A percentile compares a stretch with the other conserved stretches of the same genome.
These are phyloP conservation scores for Collichthys lucidus DNA, from an alignment of 2,113 vertebrate species.

Conservation along the genomic window DNA sequence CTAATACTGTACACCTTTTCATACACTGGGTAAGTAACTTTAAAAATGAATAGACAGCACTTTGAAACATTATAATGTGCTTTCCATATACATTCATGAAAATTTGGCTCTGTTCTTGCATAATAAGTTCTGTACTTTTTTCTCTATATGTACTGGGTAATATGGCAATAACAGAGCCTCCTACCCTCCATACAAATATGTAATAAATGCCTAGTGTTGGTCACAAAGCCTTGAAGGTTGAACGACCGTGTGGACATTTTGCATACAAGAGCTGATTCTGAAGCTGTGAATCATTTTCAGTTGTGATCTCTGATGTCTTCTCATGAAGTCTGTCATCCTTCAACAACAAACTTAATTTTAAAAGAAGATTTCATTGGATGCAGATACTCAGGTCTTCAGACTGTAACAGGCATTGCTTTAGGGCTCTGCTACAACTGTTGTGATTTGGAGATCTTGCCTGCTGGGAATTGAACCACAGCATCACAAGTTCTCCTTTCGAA, in stretches of 20 bases:
- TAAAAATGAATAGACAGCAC: not conserved
- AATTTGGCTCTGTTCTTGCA: not conserved
- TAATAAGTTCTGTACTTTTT: not conserved
- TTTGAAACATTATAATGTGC: not conserved
- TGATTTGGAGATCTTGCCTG: not conserved
- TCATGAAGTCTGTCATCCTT: not conserved
- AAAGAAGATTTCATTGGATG: not conserved
- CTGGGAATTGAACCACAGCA: not conserved
- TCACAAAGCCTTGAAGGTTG: not conserved
- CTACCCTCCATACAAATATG: not conserved
- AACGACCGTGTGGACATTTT: not conserved
- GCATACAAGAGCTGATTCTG: not conserved
- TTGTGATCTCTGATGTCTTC: not conserved
- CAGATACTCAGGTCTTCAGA: not conserved
- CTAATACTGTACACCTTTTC: not conserved
- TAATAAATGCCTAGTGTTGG: not conserved
- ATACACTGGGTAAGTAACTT: not conserved
- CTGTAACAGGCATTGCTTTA: not conserved
- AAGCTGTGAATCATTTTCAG: not conserved
- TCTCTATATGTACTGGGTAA: not conserved
- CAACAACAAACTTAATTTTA: not conserved
- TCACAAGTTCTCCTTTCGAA: conserved; percentile 32
- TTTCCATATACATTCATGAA: not conserved
- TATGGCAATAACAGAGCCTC: not conserved
- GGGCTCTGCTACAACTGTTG: not conserved